These are phyloP conservation scores for Colletes collaris DNA, from an alignment of 2,888 invertebrate species.

Conservation along the genomic window DNA sequence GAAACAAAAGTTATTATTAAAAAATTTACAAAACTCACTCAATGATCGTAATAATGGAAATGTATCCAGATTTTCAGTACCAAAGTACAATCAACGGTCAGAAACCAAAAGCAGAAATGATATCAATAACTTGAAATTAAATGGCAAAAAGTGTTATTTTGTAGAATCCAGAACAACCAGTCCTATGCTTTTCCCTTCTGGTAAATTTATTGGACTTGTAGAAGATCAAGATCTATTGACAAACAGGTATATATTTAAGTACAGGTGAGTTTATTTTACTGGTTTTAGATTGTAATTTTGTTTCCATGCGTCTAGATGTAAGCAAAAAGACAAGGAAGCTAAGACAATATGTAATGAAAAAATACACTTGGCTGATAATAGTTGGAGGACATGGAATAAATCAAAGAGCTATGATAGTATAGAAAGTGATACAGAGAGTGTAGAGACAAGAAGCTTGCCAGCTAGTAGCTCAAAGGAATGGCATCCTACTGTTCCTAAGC, in stretches of 20 bases:
- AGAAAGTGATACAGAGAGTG: slow-evolving; percentile 78
- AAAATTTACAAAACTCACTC: slow-evolving; percentile 80
- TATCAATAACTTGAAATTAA: slow-evolving; percentile 70
- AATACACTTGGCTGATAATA: slow-evolving; percentile 72
- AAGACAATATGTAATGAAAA: slow-evolving; percentile 76
- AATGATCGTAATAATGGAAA: slow-evolving; percentile 52
- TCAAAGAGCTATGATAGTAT: slow-evolving; percentile 73
- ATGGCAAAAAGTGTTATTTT: slow-evolving; percentile 78
- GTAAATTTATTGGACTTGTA: slow-evolving; percentile 75
- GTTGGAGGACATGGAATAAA: slow-evolving; percentile 76
- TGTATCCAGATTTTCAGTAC: slow-evolving; percentile 30
- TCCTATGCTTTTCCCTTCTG: slow-evolving; percentile 73
- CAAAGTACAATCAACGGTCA: slow-evolving; percentile 22
- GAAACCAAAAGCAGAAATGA: slow-evolving; percentile 38
- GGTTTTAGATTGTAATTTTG: neutral
- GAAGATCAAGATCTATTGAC: slow-evolving; percentile 78
- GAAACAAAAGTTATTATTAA: slow-evolving; percentile 84
- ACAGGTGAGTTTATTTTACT: neutral
- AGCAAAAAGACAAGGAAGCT: slow-evolving; percentile 71
- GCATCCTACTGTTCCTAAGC: slow-evolving; percentile 86
- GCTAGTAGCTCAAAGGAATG: slow-evolving; percentile 77
- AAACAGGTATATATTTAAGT: slow-evolving; percentile 68
- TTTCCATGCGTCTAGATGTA: slow-evolving; percentile 64
- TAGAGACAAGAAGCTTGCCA: slow-evolving; percentile 79
- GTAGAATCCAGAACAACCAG: slow-evolving; percentile 76